Conservation (phyloP, 2,797 vertebrate species). For the Paratrypauchen microcephalus region DNA sequence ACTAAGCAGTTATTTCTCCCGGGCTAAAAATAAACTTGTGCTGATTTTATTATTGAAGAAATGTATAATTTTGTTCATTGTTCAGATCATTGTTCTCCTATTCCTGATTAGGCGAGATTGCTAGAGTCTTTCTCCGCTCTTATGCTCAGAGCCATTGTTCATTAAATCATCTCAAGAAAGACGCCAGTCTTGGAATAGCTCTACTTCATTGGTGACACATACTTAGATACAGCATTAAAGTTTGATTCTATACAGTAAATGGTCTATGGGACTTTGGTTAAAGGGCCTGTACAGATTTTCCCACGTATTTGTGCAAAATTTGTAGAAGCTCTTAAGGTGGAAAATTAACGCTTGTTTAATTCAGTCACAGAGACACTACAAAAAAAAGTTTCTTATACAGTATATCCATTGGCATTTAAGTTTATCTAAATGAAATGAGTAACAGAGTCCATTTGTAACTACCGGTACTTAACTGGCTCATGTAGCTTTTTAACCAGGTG, state of each 20-base stretch:
- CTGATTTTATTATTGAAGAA: constrained; percentile 26
- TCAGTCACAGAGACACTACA: too few relatives aligned
- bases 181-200: constrained; percentile 2
- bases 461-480: too few relatives aligned
- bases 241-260: neutral
- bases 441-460: too few relatives aligned
- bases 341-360: too few relatives aligned
- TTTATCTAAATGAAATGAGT: too few relatives aligned
- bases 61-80: constrained; percentile 34
- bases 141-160: constrained; percentile 13
- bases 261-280: neutral
- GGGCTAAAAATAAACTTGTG: constrained; percentile 9
- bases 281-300: too few relatives aligned
- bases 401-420: too few relatives aligned
- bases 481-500: too few relatives aligned
- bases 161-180: constrained; percentile 4
- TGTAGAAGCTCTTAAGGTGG: too few relatives aligned
- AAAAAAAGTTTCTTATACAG: too few relatives aligned
- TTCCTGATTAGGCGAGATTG: constrained; percentile 11
- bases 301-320: too few relatives aligned
- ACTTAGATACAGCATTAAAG: neutral
- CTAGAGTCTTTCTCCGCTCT: constrained; percentile 32
- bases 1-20: neutral
- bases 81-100: constrained; percentile 3
- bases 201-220: constrained; percentile 19